Conservation (phyloP, 2,888 invertebrate genomes). For the Acanthosoma haemorrhoidale region DNA sequence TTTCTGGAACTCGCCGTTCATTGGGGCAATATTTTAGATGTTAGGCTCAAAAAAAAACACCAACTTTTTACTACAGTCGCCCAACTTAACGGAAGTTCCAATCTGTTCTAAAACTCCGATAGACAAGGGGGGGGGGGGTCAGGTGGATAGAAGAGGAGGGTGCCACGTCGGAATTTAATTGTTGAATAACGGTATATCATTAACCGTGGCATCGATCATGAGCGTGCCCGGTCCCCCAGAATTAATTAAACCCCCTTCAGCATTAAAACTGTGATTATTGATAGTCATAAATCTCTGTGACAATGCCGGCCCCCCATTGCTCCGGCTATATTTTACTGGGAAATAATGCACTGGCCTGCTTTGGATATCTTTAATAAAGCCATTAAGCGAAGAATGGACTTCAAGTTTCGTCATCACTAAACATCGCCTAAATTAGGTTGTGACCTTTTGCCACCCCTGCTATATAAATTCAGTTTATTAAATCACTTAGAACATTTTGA, state of each 20-base stretch:
- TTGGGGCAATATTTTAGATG: too few species aligned
- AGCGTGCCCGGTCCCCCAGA: neutral
- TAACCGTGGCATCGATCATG: neutral
- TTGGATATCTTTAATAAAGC: slow-evolving; percentile 9
- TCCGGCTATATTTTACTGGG: neutral
- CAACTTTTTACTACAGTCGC: too few species aligned
- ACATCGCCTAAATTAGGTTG: neutral
- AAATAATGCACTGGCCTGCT: slow-evolving; percentile 15
- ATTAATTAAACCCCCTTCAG: neutral
- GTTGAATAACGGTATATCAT: neutral
- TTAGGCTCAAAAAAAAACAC: too few species aligned
- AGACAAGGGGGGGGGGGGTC: too few species aligned
- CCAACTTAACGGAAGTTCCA: too few species aligned
- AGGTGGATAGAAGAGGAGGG: too few species aligned
- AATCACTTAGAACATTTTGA: too few species aligned
- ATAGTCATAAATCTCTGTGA: slow-evolving; percentile 3
- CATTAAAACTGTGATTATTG: slow-evolving; percentile 25
- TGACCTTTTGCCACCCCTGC: neutral
- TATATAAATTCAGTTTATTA: neutral
- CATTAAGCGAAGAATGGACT: neutral
- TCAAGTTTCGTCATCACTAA: neutral
- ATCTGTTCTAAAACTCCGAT: too few species aligned
- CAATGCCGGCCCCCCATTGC: neutral
- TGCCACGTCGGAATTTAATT: too few species aligned
- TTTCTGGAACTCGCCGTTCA: too few species aligned